Evolutionary conservation across 2,888 invertebrate genomes (phyloP).

Genomic region (Blastobasis lacticolella): DNA sequence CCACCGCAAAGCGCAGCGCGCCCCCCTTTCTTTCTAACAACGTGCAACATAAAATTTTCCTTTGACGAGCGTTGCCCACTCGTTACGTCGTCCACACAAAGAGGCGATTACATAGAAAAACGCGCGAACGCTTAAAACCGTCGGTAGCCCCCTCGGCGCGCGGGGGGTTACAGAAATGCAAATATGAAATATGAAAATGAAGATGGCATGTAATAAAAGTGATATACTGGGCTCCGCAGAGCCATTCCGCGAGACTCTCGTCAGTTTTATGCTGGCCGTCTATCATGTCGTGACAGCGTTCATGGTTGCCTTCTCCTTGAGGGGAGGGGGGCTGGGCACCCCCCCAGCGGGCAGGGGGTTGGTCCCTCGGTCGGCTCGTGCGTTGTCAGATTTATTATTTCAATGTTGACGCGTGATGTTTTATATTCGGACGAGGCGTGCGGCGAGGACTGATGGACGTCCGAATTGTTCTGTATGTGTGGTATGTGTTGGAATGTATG

Average conservation of each 20-base stretch:
- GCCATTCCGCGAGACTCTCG: slow-evolving; percentile 84
- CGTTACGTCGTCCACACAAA: slow-evolving; percentile 48
- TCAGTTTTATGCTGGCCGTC: slow-evolving; percentile 84
- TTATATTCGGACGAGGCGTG: slow-evolving; percentile 27
- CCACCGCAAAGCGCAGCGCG: background rate
- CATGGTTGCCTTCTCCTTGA: slow-evolving; percentile 60
- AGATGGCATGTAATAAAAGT: slow-evolving; percentile 85
- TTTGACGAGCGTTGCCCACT: slow-evolving; percentile 42
- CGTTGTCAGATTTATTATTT: slow-evolving; percentile 60
- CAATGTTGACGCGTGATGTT: slow-evolving; percentile 56
- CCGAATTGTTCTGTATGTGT: background rate
- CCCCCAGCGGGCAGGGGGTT: slow-evolving; percentile 26
- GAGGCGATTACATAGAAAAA: slow-evolving; percentile 66
- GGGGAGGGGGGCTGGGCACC: slow-evolving; percentile 16
- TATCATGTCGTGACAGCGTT: slow-evolving; percentile 81
- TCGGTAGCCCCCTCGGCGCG: slow-evolving; percentile 17
- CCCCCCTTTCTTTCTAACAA: background rate
- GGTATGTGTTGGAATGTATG: background rate
- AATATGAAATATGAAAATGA: slow-evolving; percentile 79
- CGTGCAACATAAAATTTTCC: slow-evolving; percentile 35
- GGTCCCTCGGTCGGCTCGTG: slow-evolving; percentile 25
- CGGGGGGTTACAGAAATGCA: slow-evolving; percentile 63
- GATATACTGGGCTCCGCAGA: slow-evolving; percentile 85
- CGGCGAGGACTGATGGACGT: background rate
- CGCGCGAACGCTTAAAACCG: slow-evolving; percentile 59